Evolutionary conservation across 2,888 invertebrate species (phyloP).

Genomic region (Andrena fulva): DNA sequence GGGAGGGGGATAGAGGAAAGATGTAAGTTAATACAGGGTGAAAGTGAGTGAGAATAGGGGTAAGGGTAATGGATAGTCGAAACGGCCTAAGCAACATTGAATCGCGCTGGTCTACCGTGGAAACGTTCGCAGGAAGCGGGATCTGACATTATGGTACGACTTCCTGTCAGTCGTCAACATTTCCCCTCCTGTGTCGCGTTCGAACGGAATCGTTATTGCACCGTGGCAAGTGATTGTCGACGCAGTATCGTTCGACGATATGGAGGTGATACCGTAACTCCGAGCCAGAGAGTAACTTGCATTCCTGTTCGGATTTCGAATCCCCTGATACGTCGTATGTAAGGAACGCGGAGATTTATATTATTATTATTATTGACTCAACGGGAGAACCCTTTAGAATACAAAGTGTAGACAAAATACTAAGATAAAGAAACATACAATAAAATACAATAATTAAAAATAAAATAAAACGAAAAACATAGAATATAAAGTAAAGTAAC

Average conservation of each 20-base stretch:
- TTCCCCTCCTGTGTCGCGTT: slow-evolving; percentile 8
- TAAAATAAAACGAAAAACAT: no score
- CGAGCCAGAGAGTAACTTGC: neutral
- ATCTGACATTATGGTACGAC: slow-evolving; percentile 51
- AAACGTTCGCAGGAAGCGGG: slow-evolving; percentile 52
- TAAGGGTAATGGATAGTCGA: neutral
- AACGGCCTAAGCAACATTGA: slow-evolving; percentile 1
- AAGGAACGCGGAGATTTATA: neutral
- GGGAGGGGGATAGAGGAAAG: neutral
- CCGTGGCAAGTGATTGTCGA: slow-evolving; percentile 10
- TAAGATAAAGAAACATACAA: no score
- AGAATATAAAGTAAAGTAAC: no score
- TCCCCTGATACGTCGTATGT: neutral
- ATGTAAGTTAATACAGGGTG: no score
- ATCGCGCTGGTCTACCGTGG: neutral
- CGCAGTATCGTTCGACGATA: slow-evolving; percentile 12
- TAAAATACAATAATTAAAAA: no score
- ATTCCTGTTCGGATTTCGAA: neutral
- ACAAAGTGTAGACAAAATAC: no score
- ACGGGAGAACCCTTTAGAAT: no score
- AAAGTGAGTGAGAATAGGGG: neutral
- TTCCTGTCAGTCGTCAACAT: slow-evolving; percentile 8
- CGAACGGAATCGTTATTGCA: slow-evolving; percentile 21
- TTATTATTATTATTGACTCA: no score
- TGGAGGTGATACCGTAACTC: neutral